Base-by-base conservation (phyloP, 2,113 vertebrate genomes). In the Himantopus leucocephalus region DNA sequence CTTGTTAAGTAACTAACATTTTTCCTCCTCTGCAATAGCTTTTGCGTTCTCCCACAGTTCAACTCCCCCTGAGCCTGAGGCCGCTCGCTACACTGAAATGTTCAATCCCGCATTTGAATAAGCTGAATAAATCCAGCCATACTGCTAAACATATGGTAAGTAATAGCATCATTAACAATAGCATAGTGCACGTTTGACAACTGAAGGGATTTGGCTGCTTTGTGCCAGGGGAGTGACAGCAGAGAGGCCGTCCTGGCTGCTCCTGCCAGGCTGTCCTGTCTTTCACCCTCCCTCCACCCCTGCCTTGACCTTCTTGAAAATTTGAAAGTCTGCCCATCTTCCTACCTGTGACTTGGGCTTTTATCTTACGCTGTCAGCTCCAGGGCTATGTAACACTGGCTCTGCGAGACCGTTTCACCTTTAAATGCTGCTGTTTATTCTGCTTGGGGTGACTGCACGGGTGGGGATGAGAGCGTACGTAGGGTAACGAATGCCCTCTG, bases 151-250 rank as follows among this genome's bases (percentile, higher is more conserved):
- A 88, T 97, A 96, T 94, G 96, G 96, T 95, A 95, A 97, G 92
- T 96, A 97, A 96, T 85, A 94, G 94, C 94, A 96, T 95, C 94
- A 94, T 97, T 97, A 95, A 97, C 95, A 96, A 92, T 92, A 95
- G 71, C 91, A 81, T 55, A 94, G 92, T 58, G 87, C 95, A 86
- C 29, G 26, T 89, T 96, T 97, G 96, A 97, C 92, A 92, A 64
- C 90, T 78, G 88, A 96, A 95, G 92, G 88, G 90, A 91, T 94
- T 95, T 95, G 94, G 96, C 92, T 94, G 91, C 66, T 71, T 79
- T 68, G 60, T 95, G 96, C 91, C 84, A 74, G 48, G 43, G 63
- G 74, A 91, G 35, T 75, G 92, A 92, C 93, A 94, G 91, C 79
- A 62, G 76, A 94, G 86, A 55, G 77, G 84, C 73, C 60, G 62